Conservation (phyloP, 1,140 invertebrate species). For the Polypedilum vanderplanki region DNA sequence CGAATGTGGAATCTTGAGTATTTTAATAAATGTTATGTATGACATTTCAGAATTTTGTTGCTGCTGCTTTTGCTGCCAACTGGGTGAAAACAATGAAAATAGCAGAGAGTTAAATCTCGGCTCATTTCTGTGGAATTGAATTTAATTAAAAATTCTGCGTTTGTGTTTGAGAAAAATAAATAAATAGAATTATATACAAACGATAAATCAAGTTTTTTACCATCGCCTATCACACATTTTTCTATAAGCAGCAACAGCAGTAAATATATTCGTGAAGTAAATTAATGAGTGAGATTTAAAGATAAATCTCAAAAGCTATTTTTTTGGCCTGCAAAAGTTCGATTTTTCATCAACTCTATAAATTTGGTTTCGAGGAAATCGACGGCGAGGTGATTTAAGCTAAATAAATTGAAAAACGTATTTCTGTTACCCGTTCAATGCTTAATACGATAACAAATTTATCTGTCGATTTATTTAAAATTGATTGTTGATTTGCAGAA, state of each 20-base stretch:
- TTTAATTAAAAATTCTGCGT: constrained; percentile 7
- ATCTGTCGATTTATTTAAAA: background rate
- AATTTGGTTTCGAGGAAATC: background rate
- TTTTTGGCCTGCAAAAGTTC: background rate
- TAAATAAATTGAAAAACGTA: background rate
- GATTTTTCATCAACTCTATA: background rate
- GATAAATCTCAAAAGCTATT: background rate
- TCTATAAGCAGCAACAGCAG: background rate
- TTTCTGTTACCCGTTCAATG: background rate
- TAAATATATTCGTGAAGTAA: background rate
- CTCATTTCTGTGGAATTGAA: background rate
- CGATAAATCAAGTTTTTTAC: background rate
- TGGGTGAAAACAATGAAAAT: too few relatives aligned
- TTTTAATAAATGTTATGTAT: constrained; percentile 9
- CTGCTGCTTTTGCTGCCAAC: too few relatives aligned
- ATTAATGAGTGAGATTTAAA: background rate
- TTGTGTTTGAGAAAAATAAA: background rate
- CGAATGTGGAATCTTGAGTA: constrained; percentile 2
- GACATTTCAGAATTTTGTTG: background rate
- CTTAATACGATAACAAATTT: background rate
- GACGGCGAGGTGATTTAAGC: background rate
- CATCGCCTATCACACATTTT: constrained; percentile 12
- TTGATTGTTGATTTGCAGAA: background rate
- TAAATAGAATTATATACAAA: background rate
- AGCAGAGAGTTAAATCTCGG: too few relatives aligned